These are phyloP conservation scores for Eristalinus sepulchralis DNA, from an alignment of 2,888 invertebrate species.

Conservation along the genomic window DNA sequence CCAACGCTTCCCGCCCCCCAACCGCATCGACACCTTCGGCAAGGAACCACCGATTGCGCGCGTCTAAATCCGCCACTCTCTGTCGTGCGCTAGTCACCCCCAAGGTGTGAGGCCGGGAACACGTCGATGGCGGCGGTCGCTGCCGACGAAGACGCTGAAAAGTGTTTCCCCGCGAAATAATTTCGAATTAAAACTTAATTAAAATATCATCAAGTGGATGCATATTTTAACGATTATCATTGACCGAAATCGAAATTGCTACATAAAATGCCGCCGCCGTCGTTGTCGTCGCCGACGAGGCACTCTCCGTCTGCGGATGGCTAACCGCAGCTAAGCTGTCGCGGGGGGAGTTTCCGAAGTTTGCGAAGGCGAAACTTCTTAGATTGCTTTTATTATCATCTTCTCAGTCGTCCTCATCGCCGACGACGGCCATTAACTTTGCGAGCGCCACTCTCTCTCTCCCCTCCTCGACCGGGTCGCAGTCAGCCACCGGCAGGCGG, in stretches of 20 bases:
- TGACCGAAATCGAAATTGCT: conserved; percentile 72
- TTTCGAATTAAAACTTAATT: conserved; percentile 72
- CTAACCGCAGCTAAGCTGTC: neutral
- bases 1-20: conserved; percentile 24
- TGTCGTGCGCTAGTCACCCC: neutral
- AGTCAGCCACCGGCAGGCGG: conserved; percentile 22
- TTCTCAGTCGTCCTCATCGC: conserved; percentile 48
- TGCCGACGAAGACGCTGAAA: conserved; percentile 7
- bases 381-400: conserved; percentile 74
- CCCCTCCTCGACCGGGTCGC: conserved; percentile 6
- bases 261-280: conserved; percentile 59
- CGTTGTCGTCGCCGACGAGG: conserved; percentile 39
- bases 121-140: too few relatives aligned
- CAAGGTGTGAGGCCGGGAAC: conserved; percentile 7
- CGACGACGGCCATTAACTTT: conserved; percentile 46
- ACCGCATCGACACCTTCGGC: conserved; percentile 49
- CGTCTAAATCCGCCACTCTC: conserved; percentile 32
- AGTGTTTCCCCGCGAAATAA: conserved; percentile 51
- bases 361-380: conserved; percentile 72
- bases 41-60: conserved; percentile 58
- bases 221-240: conserved; percentile 72
- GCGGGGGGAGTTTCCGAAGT: conserved; percentile 47
- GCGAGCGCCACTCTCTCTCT: conserved; percentile 1
- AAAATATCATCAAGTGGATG: conserved; percentile 72
- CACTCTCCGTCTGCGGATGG: conserved; percentile 14